These are phyloP conservation scores for Malurus splendens DNA, from an alignment of 2,797 vertebrate species.

Conservation along the genomic window DNA sequence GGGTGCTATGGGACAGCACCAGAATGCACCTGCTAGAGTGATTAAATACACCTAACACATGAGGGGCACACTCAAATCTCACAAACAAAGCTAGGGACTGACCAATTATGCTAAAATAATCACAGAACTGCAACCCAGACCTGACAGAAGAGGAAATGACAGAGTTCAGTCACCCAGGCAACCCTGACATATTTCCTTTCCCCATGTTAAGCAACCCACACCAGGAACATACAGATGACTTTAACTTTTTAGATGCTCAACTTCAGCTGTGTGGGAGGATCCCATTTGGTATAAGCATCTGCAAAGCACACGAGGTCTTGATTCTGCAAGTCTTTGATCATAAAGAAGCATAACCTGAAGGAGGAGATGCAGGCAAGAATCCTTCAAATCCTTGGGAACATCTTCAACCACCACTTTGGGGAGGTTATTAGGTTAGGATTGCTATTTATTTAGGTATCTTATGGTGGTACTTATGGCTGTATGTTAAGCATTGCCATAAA, in stretches of 20 bases:
- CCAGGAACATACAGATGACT: background rate
- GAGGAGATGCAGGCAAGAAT: background rate
- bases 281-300: background rate
- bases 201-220: background rate
- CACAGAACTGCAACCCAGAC: background rate
- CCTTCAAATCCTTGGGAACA: background rate
- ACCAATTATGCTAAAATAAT: background rate
- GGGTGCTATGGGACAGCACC: background rate
- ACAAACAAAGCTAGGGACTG: background rate
- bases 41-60: background rate
- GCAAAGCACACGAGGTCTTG: background rate
- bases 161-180: conserved; percentile 11
- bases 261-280: background rate
- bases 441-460: background rate
- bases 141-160: conserved; percentile 22
- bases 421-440: background rate
- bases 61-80: background rate
- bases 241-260: background rate
- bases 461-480: background rate
- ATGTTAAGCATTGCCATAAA: rapidly evolving
- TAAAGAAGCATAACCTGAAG: background rate
- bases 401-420: background rate
- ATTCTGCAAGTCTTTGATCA: background rate
- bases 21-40: background rate
- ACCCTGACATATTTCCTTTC: conserved; percentile 28